Conservation (phyloP, 2,113 vertebrate species). For the Casuarius casuarius region DNA sequence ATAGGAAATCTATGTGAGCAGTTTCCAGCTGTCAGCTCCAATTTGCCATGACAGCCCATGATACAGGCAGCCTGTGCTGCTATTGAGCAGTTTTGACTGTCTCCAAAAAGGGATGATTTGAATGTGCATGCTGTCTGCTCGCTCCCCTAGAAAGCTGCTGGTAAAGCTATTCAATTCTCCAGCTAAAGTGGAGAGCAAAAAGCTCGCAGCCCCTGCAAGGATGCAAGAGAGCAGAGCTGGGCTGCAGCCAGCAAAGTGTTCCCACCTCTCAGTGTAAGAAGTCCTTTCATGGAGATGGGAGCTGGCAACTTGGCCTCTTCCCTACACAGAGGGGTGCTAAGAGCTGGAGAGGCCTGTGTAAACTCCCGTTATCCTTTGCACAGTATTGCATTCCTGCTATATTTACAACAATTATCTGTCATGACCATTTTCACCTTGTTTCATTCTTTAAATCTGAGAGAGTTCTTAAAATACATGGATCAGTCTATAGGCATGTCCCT, state of each 20-base stretch:
- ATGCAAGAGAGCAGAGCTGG: neutral
- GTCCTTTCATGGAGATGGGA: neutral
- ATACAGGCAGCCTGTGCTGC: neutral
- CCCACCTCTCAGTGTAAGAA: neutral
- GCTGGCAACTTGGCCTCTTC: neutral
- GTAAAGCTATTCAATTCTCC: neutral
- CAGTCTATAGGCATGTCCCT: neutral
- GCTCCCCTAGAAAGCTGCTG: constrained; percentile 21
- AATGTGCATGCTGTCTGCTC: neutral
- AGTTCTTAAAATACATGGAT: neutral
- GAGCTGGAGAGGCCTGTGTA: neutral
- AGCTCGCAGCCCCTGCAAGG: neutral
- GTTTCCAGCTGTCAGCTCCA: constrained; percentile 73
- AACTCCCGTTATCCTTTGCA: neutral
- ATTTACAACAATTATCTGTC: fast-evolving
- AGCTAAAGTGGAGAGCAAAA: neutral
- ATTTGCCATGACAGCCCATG: constrained; percentile 57
- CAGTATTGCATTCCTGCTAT: fast-evolving
- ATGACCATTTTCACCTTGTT: neutral
- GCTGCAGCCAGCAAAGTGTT: neutral
- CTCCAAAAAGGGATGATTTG: neutral
- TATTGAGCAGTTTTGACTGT: constrained; percentile 26
- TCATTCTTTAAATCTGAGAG: neutral
- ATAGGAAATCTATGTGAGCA: constrained; percentile 73
- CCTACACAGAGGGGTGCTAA: neutral